Evolutionary conservation across 2,113 vertebrate species (phyloP), one percentile per base, ranked within the genome.

Genomic region (Calidris pugnax): DNA sequence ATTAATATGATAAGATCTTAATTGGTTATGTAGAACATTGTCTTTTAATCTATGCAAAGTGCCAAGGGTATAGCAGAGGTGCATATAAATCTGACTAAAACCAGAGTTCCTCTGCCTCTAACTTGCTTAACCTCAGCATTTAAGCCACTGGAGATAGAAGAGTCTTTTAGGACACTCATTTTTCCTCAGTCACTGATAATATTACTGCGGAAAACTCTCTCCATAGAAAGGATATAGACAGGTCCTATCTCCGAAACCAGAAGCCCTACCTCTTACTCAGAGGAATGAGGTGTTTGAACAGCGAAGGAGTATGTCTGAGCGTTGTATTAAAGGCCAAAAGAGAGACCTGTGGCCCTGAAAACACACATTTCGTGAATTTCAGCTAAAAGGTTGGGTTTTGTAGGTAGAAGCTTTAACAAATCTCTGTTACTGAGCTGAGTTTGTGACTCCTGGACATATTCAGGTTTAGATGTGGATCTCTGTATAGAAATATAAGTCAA

Each of bases 1-100:
- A 92, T 97, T 97, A 97, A 97, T 96, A 96, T 87, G 97, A 97
- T 97, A 97, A 95, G 76, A 97, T 97, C 97, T 97, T 97, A 97
- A 97, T 97, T 97, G 95, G 85, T 93, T 96, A 87, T 96, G 85
- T 96, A 92, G 96, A 97, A 96, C 97, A 97, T 94, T 96, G 95
- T 97, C 90, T 93, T 95, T 92, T 97, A 95, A 97, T 96, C 95
- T 95, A 85, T 95, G 96, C 95, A 75, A 75, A 92, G 81, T 82
- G 81, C 92, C 80, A 94, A 89, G 95, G 89, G 87, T 95, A 87
- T 62, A 72, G 89, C 53, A 86, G 85, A 96, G 73, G 74, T 90
- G 73, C 63, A 62, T 74, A 92, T 95, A 97, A 97, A 95, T 96
- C 95, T 96, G 85, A 76, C 75, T 89, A 64, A 89, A 89, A 50